Base-by-base conservation (phyloP, 1,140 invertebrate genomes). In the Drosophila guanche region DNA sequence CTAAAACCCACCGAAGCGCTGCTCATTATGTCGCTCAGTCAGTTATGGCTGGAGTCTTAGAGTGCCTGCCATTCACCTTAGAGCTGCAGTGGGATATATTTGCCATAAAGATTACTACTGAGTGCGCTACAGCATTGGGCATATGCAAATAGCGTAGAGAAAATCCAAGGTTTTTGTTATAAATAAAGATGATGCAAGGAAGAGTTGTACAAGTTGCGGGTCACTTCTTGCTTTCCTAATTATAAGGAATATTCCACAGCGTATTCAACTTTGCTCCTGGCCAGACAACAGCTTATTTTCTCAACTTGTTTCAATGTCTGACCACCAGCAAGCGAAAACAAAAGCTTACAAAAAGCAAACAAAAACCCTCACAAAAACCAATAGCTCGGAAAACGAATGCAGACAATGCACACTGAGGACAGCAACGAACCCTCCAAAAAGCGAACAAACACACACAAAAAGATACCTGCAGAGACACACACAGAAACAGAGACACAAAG, bases 341-440 rank as follows among this genome's bases (percentile, higher is more conserved):
- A 23, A 48, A 56, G 46, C 25, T 62, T 16, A 4, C 14, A 1
- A 33, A 16, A 51, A 20, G 16, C 33, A 51, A 37, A 43, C n/a
- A 5, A 2, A 61, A 20, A 63, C 29, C 42, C 61, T 43, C 60
- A 61, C 57, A 65, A 81, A 86, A 85, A 25, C 73, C 57, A 85
- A 86, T 74, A 77, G 68, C 67, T 86, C 58, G 81, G 73, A 77
- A 85, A 86, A 85, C 77, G 65, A 81, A 70, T 48, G 73, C 45
- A 80, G 68, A 86, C 68, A 86, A 77, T 86, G 81, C 76, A 85
- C 47, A 27, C 60, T 12, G 52, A 20, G 22, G 53, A n/a, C 43
- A 33, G 33, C 33, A 37, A 37, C 10, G 50, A 33, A 48, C 57
- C 23, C 51, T 20, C 20, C 27, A 50, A 37, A 25, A 58, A 42